Conservation (phyloP, 30 jellyfish, hydroid and myxozoan genomes). For the Aurelia sp. region DNA sequence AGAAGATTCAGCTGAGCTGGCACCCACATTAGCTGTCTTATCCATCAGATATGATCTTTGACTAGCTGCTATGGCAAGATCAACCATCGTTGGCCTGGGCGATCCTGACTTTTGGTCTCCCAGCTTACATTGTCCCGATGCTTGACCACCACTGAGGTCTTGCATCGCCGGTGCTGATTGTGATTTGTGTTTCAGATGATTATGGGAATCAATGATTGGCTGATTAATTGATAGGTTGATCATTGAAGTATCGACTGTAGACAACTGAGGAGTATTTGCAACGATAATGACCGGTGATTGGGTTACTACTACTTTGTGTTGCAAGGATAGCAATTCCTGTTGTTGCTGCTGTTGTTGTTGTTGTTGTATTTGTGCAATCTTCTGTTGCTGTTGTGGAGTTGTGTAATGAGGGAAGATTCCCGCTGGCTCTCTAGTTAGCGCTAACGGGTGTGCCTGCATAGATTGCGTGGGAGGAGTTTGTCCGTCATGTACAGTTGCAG, state of each 20-base stretch:
- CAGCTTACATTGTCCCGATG: neutral
- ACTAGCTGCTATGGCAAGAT: constrained; percentile 73
- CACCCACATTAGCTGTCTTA: neutral
- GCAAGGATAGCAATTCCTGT: constrained; percentile 1
- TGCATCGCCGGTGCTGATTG: neutral
- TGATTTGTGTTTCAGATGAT: neutral
- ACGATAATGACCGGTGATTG: constrained; percentile 1
- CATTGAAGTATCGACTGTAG: constrained; percentile 28
- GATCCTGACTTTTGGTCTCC: neutral
- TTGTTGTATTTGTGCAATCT: too few species aligned
- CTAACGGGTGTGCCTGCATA: neutral
- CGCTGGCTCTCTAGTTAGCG: neutral
- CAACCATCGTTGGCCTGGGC: constrained; percentile 71
- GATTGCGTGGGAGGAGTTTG: neutral
- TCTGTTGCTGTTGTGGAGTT: too few species aligned
- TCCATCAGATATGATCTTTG: constrained; percentile 55
- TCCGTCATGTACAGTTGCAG: neutral
- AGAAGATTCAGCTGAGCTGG: constrained; percentile 17
- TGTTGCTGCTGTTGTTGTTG: neutral
- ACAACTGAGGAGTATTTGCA: neutral
- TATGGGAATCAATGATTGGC: neutral
- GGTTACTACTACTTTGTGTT: too few species aligned
- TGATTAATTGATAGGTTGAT: constrained; percentile 19
- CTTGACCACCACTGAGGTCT: neutral
- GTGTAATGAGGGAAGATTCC: too few species aligned